Conservation (phyloP, 2,888 invertebrate genomes). For the Ormyrus labotus region DNA sequence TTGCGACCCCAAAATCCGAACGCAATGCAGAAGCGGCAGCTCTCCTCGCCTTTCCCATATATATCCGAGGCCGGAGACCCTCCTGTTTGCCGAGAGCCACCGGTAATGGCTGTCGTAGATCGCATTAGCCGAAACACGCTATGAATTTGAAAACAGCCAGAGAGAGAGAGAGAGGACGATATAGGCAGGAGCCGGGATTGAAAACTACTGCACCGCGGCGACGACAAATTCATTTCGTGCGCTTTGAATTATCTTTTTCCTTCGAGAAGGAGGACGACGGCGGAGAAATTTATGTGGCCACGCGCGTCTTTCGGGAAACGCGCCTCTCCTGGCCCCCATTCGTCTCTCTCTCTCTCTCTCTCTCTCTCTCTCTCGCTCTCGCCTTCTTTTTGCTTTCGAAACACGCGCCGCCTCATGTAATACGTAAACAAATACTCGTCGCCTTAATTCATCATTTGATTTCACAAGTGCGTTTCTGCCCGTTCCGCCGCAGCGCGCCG, state of each 20-base stretch:
- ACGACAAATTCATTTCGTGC: slow-evolving; percentile 56
- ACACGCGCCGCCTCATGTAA: slow-evolving; percentile 32
- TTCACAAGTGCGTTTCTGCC: slow-evolving; percentile 7
- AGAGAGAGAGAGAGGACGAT: neutral
- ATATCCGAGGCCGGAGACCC: slow-evolving; percentile 5
- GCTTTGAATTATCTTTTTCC: slow-evolving; percentile 40
- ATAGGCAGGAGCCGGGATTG: slow-evolving; percentile 20
- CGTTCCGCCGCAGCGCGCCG: neutral
- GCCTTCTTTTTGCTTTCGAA: slow-evolving; percentile 36
- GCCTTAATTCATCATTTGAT: slow-evolving; percentile 32
- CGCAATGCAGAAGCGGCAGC: slow-evolving; percentile 26
- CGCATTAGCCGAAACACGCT: slow-evolving; percentile 68
- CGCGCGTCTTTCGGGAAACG: slow-evolving; percentile 17
- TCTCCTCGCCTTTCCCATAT: neutral
- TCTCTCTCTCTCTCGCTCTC: neutral
- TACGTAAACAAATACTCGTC: slow-evolving; percentile 39
- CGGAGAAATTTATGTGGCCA: slow-evolving; percentile 42
- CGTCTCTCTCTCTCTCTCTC: slow-evolving; percentile 1
- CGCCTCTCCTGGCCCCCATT: neutral
- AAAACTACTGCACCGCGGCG: slow-evolving; percentile 21
- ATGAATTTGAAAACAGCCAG: slow-evolving; percentile 67
- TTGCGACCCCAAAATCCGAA: slow-evolving; percentile 55
- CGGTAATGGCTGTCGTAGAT: slow-evolving; percentile 71
- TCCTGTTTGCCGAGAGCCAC: slow-evolving; percentile 68
- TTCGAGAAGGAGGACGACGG: neutral